Evolutionary conservation across 2,113 vertebrate genomes (phyloP).

Genomic region (Rousettus leschenaultii): DNA sequence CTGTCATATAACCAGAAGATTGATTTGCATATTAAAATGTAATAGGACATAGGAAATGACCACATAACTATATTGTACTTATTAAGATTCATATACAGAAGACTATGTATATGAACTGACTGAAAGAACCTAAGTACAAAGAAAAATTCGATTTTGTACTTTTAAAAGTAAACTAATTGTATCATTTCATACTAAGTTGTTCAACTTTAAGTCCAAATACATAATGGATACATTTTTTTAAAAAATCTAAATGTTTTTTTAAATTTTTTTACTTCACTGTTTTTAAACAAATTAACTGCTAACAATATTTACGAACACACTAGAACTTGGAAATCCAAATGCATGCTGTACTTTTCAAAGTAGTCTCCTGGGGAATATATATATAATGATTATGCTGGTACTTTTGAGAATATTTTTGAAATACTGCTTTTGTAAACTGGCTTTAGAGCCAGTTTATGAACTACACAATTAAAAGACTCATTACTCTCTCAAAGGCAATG

Average conservation of each 20-base stretch:
- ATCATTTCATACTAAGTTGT: not conserved
- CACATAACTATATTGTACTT: not conserved
- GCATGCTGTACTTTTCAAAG: not conserved
- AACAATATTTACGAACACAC: not conserved
- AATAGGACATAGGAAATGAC: not conserved
- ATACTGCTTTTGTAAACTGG: constrained; percentile 34
- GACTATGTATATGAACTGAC: not conserved
- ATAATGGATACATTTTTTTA: not conserved
- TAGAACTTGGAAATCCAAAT: constrained; percentile 6
- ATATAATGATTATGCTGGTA: not conserved
- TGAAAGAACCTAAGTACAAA: not conserved
- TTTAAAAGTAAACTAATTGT: constrained; percentile 33
- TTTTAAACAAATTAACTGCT: constrained; percentile 18
- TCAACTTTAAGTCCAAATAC: not conserved
- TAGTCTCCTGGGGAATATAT: not conserved
- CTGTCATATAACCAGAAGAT: not conserved
- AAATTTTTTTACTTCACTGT: not conserved
- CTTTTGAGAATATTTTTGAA: constrained; percentile 48
- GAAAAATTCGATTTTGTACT: not conserved
- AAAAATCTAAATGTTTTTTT: not conserved
- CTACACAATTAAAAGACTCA: constrained; percentile 33
- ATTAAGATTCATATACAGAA: not conserved
- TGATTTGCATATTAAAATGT: constrained; percentile 1
- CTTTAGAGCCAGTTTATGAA: constrained; percentile 59
- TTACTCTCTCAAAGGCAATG: constrained; percentile 27